Base-by-base conservation (phyloP, 2,113 vertebrate species). In the Apus apus region DNA sequence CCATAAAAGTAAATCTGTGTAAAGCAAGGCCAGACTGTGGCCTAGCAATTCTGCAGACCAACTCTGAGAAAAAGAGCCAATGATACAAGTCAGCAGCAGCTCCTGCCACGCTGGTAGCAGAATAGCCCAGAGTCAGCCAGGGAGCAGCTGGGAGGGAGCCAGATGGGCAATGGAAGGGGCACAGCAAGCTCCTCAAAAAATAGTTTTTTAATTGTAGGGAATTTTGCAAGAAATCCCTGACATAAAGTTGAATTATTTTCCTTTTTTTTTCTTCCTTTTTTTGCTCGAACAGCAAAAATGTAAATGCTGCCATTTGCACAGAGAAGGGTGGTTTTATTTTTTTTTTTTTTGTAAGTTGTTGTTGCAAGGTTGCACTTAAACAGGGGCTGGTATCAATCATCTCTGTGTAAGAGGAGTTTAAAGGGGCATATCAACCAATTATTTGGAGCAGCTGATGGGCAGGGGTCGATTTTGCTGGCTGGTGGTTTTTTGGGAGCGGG, bases 81-180 rank as follows among this genome's bases (percentile, higher is more conserved):
- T 0, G 7, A 62, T 46, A 50, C 80, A 86, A n/a, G 91, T 36
- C 29, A 93, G 73, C 45, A 65, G 94, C 86, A 88, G 95, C 90
- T 86, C 94, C 58, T 0, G 7, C 87, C 93, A 25, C 70, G 77
- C 94, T 87, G 94, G 85, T 94, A 93, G 88, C 93, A 92, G 87
- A 94, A 81, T 40, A 95, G 45, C 87, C 67, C 43, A 1, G 83
- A 97, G 96, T 75, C 95, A 97, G 96, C 92, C 96, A 94, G 87
- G 94, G 96, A 96, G 96, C 94, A 94, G 36, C 96, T 97, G 97
- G 97, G 97, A 97, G 82, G 79, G 72, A 96, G 85, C 96, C 97
- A 98, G 97, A 95, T 96, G 96, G 36, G 94, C 96, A 97, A 96
- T 92, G 97, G 97, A 97, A 97, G 90, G 96, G 94, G 61, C 89